These are phyloP conservation scores for Coturnix japonica DNA, from an alignment of 2,113 vertebrate genomes.

Conservation along the genomic window DNA sequence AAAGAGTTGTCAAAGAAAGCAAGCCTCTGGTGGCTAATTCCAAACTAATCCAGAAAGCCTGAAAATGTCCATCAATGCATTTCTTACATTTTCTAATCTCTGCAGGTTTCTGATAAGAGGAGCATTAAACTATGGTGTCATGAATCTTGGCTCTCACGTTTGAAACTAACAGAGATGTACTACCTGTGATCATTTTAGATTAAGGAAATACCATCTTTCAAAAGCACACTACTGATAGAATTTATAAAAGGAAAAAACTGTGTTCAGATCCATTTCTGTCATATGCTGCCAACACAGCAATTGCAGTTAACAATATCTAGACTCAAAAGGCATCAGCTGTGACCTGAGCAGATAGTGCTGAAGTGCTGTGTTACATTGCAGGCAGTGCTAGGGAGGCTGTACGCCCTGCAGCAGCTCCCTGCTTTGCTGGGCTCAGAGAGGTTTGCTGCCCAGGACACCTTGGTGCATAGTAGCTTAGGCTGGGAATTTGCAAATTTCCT, in stretches of 20 bases:
- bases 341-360: neutral
- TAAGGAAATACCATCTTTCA: slow-evolving; percentile 42
- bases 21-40: slow-evolving; percentile 35
- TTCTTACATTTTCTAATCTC: slow-evolving; percentile 54
- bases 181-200: slow-evolving; percentile 61
- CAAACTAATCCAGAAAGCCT: slow-evolving; percentile 48
- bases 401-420: fast-evolving
- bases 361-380: neutral
- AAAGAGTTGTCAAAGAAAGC: slow-evolving; percentile 58
- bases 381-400: fast-evolving
- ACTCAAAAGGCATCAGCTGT: neutral
- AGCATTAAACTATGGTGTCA: slow-evolving; percentile 35
- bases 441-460: neutral
- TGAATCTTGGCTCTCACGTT: slow-evolving; percentile 39
- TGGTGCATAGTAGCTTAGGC: neutral
- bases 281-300: neutral
- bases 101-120: slow-evolving; percentile 58
- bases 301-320: neutral
- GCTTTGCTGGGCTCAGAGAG: neutral
- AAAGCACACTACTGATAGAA: neutral
- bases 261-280: neutral
- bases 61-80: slow-evolving; percentile 12
- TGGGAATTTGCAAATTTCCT: slow-evolving; percentile 29
- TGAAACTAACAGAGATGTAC: slow-evolving; percentile 50
- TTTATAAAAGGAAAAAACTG: neutral